A percentile compares a stretch with the other conserved stretches of the same genome.
Conservation (phyloP, 1,140 invertebrate genomes). For the Paralvinella palmiformis region DNA sequence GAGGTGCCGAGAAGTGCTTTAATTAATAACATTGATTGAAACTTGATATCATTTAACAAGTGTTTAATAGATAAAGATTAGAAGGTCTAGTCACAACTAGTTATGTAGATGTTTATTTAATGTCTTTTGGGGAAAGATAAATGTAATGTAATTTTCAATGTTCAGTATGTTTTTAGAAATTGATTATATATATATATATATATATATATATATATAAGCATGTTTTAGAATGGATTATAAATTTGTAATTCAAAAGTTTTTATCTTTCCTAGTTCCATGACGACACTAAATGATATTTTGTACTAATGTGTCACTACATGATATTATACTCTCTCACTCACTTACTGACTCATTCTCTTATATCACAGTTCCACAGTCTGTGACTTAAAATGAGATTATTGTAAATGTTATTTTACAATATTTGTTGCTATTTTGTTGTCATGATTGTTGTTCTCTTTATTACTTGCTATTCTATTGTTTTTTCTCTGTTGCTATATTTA, state of each 20-base stretch:
- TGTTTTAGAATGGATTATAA: not conserved
- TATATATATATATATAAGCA: not conserved
- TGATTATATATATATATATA: not conserved
- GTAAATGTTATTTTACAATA: not conserved
- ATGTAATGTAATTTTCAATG: no score
- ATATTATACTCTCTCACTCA: not conserved
- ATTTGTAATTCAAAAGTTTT: not conserved
- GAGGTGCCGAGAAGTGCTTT: no score
- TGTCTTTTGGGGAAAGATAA: no score
- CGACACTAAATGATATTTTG: no score
- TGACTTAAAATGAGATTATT: not conserved
- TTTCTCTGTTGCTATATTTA: constrained; percentile 22
- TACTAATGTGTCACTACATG: not conserved
- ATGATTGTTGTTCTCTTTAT: not conserved
- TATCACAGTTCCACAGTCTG: not conserved
- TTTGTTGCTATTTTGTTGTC: not conserved
- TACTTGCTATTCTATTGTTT: not conserved
- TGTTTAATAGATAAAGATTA: no score
- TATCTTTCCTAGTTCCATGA: no score
- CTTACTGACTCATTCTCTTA: not conserved
- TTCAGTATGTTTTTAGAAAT: not conserved
- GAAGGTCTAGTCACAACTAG: no score
- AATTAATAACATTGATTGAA: no score
- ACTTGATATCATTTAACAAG: no score
- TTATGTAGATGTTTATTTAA: no score